Evolutionary conservation across 1,140 invertebrate genomes (phyloP).

Genomic region (Lordiphosa clarofinis): DNA sequence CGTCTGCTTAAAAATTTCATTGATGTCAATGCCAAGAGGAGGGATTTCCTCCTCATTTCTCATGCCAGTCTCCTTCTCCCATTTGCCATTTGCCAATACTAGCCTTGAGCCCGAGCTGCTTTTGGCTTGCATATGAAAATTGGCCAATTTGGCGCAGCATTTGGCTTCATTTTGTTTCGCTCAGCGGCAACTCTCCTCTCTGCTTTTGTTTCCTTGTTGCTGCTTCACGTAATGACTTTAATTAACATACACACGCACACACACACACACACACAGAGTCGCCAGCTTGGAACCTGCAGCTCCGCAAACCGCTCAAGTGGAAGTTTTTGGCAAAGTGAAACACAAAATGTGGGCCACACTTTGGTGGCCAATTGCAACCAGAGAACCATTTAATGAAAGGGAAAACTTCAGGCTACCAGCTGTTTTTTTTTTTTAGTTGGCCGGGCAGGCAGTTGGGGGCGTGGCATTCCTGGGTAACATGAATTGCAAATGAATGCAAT

Average conservation of each 20-base stretch:
- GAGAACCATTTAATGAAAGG: conserved; percentile 10
- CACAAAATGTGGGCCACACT: conserved; percentile 45
- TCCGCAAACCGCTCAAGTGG: conserved; percentile 30
- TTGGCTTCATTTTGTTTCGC: conserved; percentile 46
- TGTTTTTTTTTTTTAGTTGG: neutral
- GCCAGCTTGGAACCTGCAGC: conserved; percentile 15
- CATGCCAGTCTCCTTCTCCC: neutral
- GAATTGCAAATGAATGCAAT: too few relatives aligned
- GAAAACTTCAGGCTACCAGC: conserved; percentile 1
- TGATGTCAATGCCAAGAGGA: conserved; percentile 59
- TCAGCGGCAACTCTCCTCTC: conserved; percentile 1
- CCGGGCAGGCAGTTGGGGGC: neutral
- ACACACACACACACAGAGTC: neutral
- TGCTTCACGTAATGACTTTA: conserved; percentile 67
- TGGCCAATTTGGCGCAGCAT: conserved; percentile 64
- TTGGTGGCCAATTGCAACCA: conserved; percentile 34
- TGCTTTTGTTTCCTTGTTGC: conserved; percentile 6
- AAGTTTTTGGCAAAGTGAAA: conserved; percentile 36
- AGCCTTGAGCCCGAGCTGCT: conserved; percentile 24
- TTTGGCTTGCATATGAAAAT: conserved; percentile 53
- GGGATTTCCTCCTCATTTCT: conserved; percentile 18
- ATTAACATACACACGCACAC: conserved; percentile 58
- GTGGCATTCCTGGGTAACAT: too few relatives aligned
- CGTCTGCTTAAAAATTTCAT: conserved; percentile 44
- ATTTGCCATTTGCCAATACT: neutral